Conservation (phyloP, 1,140 invertebrate genomes). For the Heliconius congener region DNA sequence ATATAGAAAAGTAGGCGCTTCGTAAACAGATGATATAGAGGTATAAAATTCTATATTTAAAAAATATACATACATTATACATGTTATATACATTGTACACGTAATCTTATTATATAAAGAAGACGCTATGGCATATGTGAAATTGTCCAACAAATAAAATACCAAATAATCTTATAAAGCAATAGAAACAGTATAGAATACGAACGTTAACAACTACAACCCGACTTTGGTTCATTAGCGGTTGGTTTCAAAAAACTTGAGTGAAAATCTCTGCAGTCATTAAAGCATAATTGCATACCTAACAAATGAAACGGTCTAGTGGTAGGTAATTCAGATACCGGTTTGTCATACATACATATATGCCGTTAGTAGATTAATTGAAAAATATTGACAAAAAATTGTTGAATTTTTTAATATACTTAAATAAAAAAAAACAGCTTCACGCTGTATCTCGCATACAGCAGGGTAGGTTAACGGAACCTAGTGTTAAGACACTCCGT, state of each 20-base stretch:
- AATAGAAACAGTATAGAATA: neutral
- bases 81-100: too few relatives aligned
- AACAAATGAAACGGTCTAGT: neutral
- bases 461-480: neutral
- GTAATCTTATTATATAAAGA: too few relatives aligned
- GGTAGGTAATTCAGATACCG: neutral
- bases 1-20: too few relatives aligned
- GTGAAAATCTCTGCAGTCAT: neutral
- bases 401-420: too few relatives aligned
- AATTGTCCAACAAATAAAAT: too few relatives aligned
- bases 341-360: neutral
- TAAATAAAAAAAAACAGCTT: neutral
- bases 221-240: conserved; percentile 3
- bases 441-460: neutral
- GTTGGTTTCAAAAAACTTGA: neutral
- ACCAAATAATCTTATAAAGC: neutral
- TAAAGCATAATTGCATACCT: neutral
- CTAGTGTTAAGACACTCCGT: neutral
- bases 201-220: neutral
- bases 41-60: too few relatives aligned
- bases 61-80: too few relatives aligned
- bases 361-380: neutral
- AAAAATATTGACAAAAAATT: neutral
- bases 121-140: too few relatives aligned
- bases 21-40: too few relatives aligned